phyloP scores from a whole-genome alignment of 35 echinoderm and acorn worm species.

The Eucidaris tribuloides region DNA sequence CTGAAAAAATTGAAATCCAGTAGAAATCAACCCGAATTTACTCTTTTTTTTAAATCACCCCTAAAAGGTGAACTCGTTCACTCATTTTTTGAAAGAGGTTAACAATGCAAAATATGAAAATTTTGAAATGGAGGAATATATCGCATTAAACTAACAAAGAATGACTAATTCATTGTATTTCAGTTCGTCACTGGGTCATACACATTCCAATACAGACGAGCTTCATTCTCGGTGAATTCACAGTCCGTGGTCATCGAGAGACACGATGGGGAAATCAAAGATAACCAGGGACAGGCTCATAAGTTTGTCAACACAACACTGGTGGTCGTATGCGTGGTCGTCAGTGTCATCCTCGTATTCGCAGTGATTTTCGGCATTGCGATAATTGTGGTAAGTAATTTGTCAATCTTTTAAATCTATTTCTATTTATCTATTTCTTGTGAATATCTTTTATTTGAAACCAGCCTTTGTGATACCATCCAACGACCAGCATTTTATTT shows the following conservation, averaged over 20 bases:
- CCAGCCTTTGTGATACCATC: not conserved
- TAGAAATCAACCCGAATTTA: too few relatives aligned
- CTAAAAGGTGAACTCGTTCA: too few relatives aligned
- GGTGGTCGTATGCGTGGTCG: not conserved
- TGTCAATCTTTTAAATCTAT: not conserved
- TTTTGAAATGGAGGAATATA: too few relatives aligned
- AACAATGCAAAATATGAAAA: too few relatives aligned
- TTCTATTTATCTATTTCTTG: not conserved
- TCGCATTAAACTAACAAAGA: too few relatives aligned
- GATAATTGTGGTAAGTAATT: conserved; percentile 5
- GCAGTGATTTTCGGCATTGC: conserved; percentile 5
- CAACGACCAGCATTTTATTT: not conserved
- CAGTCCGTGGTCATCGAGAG: conserved; percentile 14
- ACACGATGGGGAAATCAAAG: not conserved
- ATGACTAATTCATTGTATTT: too few relatives aligned
- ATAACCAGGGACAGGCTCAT: not conserved
- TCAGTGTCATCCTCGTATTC: not conserved
- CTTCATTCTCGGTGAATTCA: conserved; percentile 6
- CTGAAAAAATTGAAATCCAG: too few relatives aligned
- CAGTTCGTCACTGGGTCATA: conserved; percentile 24
- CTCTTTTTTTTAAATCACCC: too few relatives aligned
- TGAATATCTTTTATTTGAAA: not conserved
- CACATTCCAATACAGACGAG: conserved; percentile 6
- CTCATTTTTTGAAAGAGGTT: too few relatives aligned
- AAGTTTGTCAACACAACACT: not conserved